These are phyloP conservation scores for Heterotis niloticus DNA, from an alignment of 2,113 vertebrate genomes.

Conservation along the genomic window DNA sequence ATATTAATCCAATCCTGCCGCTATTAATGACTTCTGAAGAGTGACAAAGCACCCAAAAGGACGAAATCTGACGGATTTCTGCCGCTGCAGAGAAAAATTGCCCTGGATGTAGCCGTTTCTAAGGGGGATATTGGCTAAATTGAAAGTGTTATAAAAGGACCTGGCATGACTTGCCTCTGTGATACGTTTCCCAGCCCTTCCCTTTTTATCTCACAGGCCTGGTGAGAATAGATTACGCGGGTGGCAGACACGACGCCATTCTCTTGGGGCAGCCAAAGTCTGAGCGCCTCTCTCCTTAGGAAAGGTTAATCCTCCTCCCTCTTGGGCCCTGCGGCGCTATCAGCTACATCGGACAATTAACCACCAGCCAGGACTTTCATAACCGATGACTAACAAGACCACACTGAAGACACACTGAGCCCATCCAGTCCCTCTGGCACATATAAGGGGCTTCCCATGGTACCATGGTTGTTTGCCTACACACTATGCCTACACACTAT, in stretches of 20 bases:
- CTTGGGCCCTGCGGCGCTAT: conserved; percentile 61
- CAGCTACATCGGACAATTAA: conserved; percentile 69
- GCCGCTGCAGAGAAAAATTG: conserved; percentile 40
- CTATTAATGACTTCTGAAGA: conserved; percentile 67
- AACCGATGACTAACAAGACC: conserved; percentile 61
- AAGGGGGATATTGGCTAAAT: conserved; percentile 31
- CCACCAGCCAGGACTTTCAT: conserved; percentile 55
- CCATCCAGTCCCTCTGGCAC: conserved; percentile 39
- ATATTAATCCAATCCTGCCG: conserved; percentile 64
- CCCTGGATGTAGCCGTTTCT: conserved; percentile 15
- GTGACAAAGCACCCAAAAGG: conserved; percentile 64
- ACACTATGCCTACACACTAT: no score
- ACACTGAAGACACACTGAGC: conserved; percentile 47
- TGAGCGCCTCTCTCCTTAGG: conserved; percentile 50
- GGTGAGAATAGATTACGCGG: conserved; percentile 41
- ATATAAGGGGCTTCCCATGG: background rate
- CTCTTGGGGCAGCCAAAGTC: conserved; percentile 43
- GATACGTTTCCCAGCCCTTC: conserved; percentile 18
- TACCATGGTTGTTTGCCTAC: background rate
- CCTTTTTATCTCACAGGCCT: conserved; percentile 22
- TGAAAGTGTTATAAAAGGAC: conserved; percentile 31
- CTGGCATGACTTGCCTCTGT: conserved; percentile 24
- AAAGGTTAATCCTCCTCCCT: conserved; percentile 64
- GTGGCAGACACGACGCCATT: conserved; percentile 34
- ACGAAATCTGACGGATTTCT: conserved; percentile 52